Evolutionary conservation across 2,888 invertebrate genomes (phyloP), one percentile per base, ranked within the genome.

Genomic region (Sarcophaga rosellei): DNA sequence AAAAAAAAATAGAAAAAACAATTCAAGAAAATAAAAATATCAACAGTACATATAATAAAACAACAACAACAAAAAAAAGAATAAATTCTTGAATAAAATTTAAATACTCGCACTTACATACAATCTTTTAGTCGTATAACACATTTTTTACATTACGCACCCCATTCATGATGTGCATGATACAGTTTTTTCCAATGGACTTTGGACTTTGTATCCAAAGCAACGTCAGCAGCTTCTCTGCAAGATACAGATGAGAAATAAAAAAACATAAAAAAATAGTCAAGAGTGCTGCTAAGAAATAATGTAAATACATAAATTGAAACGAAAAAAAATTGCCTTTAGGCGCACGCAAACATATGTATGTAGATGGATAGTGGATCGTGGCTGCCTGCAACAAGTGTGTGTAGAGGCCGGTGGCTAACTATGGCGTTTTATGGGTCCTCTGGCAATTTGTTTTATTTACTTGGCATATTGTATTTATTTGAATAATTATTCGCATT

Each of bases 131-230:
- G 12, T 0, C 12, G 8, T 8, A 45, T 35, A 70, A 61, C 65
- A 80, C 35, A 80, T 65, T 75, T 79, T 79, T 57, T 53, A 53
- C 21, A 65, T 70, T 84, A 86, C 84, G 78, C 86, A 84, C 74
- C 75, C 83, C 53, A 53, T 53, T 84, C 79, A 84, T 61, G 65
- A 68, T 84, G 23, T 68, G 84, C 86, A 86, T 86, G 84, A 81
- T 84, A 82, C 47, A 81, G 63, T 69, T 80, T 77, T 80, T 20
- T 66, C n/a, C 62, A 35, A 75, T 72, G 62, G 17, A 86, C 86
- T 86, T 86, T 76, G 77, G 86, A 86, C 86, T 86, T 86, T 86
- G 84, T 61, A 86, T 78, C 86, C 61, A 68, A 84, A 72, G 65
- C 81, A 81, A 86, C 86, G 86, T 86, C 84, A 86, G 84, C 84